Evolutionary conservation across 2,113 vertebrate genomes (phyloP), one percentile per base, ranked within the genome.

Genomic region (Rallus limicola): DNA sequence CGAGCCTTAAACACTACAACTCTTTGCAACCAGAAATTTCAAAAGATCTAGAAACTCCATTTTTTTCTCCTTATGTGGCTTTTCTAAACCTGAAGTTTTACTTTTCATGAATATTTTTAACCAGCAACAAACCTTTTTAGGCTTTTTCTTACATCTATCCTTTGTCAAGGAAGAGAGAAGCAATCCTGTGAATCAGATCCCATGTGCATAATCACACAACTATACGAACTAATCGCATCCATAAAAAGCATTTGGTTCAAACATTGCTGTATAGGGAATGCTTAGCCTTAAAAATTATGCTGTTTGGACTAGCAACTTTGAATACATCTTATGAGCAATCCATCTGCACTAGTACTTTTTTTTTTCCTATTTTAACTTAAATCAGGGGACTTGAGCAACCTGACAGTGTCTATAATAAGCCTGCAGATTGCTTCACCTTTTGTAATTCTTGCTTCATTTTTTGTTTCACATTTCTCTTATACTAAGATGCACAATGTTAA

Each of bases 281-380:
- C 91, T 92, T 85, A 87, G 70, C 62, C 59, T 91, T 72, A 34
- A 91, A 96, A 96, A 95, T 92, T 89, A 87, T 76, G 62, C 91
- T 96, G 94, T 97, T 95, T 95, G 93, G 93, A 92, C 93, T 92
- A 53, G 96, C 77, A 97, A 42, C 75, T 93, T 87, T 85, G 91
- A 91, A 82, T 76, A 72, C 62, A 87, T 80, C 93, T 58, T 85
- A 65, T 79, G 46, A 94, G 78, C 83, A 93, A 95, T 93, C 81
- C 65, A 60, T 79, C 86, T 92, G 94, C 63, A 82, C 33, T 19
- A 21, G 24, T 34, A 70, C 7, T 42, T 78, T 42, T 84, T 67
- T 93, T 79, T 71, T 56, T 24, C 28, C 33, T 75, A 91, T 88
- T 93, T 75, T 33, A 85, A 62, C 42, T 67, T 64, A 90, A 80